These are phyloP conservation scores for Andrena bicolor DNA, from an alignment of 2,888 invertebrate genomes.

Conservation along the genomic window DNA sequence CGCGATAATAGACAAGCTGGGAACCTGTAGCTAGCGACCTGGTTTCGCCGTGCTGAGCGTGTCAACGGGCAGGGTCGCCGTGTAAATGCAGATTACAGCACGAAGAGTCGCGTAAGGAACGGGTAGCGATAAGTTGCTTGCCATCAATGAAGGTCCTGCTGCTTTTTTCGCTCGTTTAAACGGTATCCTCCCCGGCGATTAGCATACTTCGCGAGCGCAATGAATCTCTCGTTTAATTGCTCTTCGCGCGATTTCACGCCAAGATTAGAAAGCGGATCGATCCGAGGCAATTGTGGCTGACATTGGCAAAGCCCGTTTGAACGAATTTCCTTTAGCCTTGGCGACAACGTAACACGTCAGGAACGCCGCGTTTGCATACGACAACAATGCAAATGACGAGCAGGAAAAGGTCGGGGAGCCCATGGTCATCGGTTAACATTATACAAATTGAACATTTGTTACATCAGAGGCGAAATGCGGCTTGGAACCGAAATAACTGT, in stretches of 20 bases:
- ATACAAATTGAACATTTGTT: slow-evolving; percentile 36
- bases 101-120: slow-evolving; percentile 29
- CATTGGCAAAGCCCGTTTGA: slow-evolving; percentile 12
- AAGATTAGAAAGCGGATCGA: slow-evolving; percentile 9
- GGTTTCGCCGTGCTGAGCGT: slow-evolving; percentile 35
- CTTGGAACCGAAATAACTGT: slow-evolving; percentile 20
- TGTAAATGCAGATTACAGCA: slow-evolving; percentile 39
- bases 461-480: slow-evolving; percentile 39
- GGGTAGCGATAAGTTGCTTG: slow-evolving; percentile 35
- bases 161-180: slow-evolving; percentile 1
- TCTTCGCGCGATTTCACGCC: not conserved
- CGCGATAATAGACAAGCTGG: slow-evolving; percentile 35
- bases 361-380: slow-evolving; percentile 38
- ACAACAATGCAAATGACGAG: slow-evolving; percentile 28
- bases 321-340: slow-evolving; percentile 11
- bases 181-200: not conserved
- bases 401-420: slow-evolving; percentile 25
- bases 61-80: slow-evolving; percentile 25
- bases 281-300: not conserved
- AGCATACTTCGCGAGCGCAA: not conserved
- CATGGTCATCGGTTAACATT: slow-evolving; percentile 44
- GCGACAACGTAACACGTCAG: slow-evolving; percentile 24
- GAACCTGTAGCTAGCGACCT: slow-evolving; percentile 45
- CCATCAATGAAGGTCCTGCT: slow-evolving; percentile 35
- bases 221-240: not conserved